Evolutionary conservation across 2,888 invertebrate genomes (phyloP), one percentile per base, ranked within the genome.

Genomic region (Xestobium rufovillosum): DNA sequence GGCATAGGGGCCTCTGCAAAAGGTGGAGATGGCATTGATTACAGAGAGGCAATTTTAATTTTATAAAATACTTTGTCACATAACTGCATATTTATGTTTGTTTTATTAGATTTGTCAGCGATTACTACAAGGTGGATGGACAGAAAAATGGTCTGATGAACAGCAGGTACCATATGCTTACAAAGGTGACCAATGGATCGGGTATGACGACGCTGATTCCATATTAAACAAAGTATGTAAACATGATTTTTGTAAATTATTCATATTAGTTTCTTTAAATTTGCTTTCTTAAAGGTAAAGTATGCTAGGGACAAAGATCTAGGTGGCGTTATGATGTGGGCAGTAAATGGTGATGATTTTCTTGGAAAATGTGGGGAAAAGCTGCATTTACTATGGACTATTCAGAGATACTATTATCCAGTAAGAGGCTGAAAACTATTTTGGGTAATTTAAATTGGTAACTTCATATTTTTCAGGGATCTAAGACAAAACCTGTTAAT

Each of bases 1-100:
- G 4, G 3, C 14, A 26, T 31, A 12, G 41, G 41, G 10, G 37
- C 39, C 13, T 28, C 41, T 15, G 29, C 34, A 3, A 25, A 25
- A 15, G 41, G 41, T n/a, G 77, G 77, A 45, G 45, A 69, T 0
- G 81, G 80, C 0, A 48, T 63, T 2, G 66, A 71, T 1, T 84
- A 83, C 1, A 84, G 84, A 1, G 65, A n/a, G n/a, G n/a, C n/a
- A n/a, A n/a, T n/a, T n/a, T n/a, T n/a, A n/a, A n/a, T n/a, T n/a
- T n/a, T n/a, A n/a, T n/a, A n/a, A n/a, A n/a, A n/a, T n/a, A n/a
- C n/a, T 28, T 17, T 15, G 29, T 13, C 4, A 29, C 14, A 16
- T 4, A 10, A 6, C 29, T 35, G n/a, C 12, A 11, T 11, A 4
- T 39, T 43, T 33, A 43, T 43, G 19, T 31, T 4, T 13, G 14